Evolutionary conservation across 2,888 invertebrate genomes (phyloP).

Genomic region (Caenorhabditis becei): DNA sequence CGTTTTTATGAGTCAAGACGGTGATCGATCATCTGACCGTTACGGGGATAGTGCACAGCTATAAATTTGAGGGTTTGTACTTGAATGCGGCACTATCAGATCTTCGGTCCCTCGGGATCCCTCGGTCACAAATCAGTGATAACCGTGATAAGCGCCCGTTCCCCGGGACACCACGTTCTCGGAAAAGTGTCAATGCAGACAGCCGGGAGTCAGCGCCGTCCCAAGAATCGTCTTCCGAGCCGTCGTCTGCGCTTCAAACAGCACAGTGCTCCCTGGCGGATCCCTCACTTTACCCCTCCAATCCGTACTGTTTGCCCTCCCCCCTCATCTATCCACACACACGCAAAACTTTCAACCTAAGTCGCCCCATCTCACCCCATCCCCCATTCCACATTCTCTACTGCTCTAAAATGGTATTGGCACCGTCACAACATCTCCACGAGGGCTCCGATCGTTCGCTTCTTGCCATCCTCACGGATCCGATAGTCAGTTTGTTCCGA

Average conservation of each 20-base stretch:
- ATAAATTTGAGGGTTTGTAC: too few relatives aligned
- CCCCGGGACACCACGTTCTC: slow-evolving; percentile 10
- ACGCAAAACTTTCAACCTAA: slow-evolving; percentile 54
- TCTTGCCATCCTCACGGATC: slow-evolving; percentile 41
- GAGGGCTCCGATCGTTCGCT: slow-evolving; percentile 36
- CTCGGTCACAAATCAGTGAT: slow-evolving; percentile 8
- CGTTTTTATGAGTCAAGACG: slow-evolving; percentile 1
- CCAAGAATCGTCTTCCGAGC: slow-evolving; percentile 42
- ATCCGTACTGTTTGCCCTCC: slow-evolving; percentile 53
- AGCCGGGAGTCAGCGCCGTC: slow-evolving; percentile 26
- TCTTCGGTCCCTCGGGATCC: background rate
- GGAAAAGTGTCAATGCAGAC: slow-evolving; percentile 56
- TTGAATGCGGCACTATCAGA: too few relatives aligned
- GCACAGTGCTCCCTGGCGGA: background rate
- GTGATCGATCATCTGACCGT: background rate
- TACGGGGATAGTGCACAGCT: too few relatives aligned
- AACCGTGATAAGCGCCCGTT: background rate
- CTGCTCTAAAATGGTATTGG: slow-evolving; percentile 27
- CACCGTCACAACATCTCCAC: slow-evolving; percentile 26
- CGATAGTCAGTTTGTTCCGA: slow-evolving; percentile 44
- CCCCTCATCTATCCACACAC: slow-evolving; percentile 45
- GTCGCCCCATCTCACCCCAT: slow-evolving; percentile 22
- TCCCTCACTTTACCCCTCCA: slow-evolving; percentile 18
- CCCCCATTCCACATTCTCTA: slow-evolving; percentile 1
- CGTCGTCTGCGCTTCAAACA: slow-evolving; percentile 22